phyloP scores from a whole-genome alignment of 2,113 vertebrate species.

The Mustelus asterias region DNA sequence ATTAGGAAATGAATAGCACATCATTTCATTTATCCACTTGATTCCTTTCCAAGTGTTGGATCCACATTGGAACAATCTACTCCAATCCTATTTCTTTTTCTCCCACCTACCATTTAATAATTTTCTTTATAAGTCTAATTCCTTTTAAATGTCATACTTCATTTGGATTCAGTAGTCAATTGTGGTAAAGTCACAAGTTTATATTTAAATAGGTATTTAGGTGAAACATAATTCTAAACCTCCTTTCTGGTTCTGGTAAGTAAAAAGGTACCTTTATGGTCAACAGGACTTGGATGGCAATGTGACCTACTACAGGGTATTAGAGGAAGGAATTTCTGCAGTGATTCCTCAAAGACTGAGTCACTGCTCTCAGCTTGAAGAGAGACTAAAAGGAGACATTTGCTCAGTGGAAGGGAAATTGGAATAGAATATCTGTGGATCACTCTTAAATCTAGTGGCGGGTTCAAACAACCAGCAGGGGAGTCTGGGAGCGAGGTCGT shows the following conservation, averaged over 20 bases:
- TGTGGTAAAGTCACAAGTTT: background rate
- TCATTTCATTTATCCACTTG: background rate
- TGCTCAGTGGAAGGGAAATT: background rate
- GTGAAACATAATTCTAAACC: background rate
- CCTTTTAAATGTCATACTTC: background rate
- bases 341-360: constrained; percentile 14
- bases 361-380: background rate
- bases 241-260: background rate
- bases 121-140: background rate
- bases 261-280: background rate
- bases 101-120: background rate
- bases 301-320: background rate
- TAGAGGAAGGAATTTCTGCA: background rate
- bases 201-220: background rate
- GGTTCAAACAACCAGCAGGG: background rate
- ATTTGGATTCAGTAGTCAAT: background rate
- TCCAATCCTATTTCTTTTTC: background rate
- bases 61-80: background rate
- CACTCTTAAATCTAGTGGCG: background rate
- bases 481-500: background rate
- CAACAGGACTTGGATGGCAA: background rate
- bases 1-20: background rate
- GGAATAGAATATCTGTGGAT: background rate
- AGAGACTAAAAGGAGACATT: background rate
- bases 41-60: background rate